Evolutionary conservation across 2,797 vertebrate species (phyloP).

Genomic region (Dipus sagitta): DNA sequence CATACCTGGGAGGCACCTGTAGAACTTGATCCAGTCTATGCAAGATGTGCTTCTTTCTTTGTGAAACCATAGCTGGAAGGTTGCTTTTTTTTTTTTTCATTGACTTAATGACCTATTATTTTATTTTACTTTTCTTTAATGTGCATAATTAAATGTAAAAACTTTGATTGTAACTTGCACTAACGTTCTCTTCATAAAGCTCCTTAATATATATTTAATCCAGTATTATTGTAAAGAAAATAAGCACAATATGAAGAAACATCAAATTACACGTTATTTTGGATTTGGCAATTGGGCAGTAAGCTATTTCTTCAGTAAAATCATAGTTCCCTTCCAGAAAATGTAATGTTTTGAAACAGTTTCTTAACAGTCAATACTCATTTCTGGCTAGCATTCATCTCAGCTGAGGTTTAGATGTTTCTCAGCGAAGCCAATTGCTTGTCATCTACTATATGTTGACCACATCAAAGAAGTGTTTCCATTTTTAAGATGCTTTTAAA

Average conservation of each 20-base stretch:
- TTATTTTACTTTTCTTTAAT: no score
- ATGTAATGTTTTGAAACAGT: slow-evolving; percentile 2
- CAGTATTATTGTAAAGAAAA: background rate
- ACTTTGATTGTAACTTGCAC: no score
- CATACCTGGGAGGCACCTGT: no score
- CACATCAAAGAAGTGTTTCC: slow-evolving; percentile 50
- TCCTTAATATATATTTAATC: background rate
- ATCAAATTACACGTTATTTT: background rate
- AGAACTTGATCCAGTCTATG: no score
- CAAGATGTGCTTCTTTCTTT: no score
- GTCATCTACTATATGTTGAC: background rate
- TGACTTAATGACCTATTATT: no score
- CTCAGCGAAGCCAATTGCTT: background rate
- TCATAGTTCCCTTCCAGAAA: background rate
- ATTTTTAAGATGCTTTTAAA: slow-evolving; percentile 54
- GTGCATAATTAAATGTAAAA: no score
- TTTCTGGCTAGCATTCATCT: background rate
- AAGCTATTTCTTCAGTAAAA: background rate
- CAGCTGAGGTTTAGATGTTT: slow-evolving; percentile 1
- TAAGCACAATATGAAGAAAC: background rate
- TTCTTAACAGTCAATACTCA: background rate
- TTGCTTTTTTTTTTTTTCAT: no score
- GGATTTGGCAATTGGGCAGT: background rate
- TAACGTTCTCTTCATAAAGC: background rate
- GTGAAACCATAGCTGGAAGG: no score